Evolutionary conservation across 1,140 invertebrate genomes (phyloP), one percentile per base, ranked within the genome.

Genomic region (Drosophila nasuta): DNA sequence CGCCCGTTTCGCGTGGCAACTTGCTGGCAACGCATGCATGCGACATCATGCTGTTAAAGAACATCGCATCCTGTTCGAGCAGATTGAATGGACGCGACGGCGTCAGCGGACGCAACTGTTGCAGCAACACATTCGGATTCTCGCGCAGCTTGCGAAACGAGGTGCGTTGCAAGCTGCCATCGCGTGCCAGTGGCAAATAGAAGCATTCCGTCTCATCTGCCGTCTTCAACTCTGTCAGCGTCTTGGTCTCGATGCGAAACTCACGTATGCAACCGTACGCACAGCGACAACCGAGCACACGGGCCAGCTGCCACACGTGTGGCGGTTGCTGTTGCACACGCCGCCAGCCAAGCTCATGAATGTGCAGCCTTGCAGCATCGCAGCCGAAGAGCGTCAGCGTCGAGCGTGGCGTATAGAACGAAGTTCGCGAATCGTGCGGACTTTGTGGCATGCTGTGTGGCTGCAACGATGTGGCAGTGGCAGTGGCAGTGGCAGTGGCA

Each of bases 31-130:
- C 3, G 54, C 15, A 17, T 17, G 17, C 45, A 43, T 63, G 62
- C 28, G 49, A 38, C 28, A 78, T 11, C 20, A 86, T 48, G 35
- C 76, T 82, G 30, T 91, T 88, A 15, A 92, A 79, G 45, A 92
- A 92, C 73, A 91, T 81, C 3, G 74, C 67, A 48, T 92, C 90
- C 51, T 89, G 87, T 8, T 92, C 91, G 4, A 92, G 58, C 6
- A 89, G 25, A 70, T 80, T 91, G 38, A 83, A 89, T 0, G 79
- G 56, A 6, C 54, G 41, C 1, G 54, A 10, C 1, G 48, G 64
- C 1, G 48, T 52, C 1, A 78, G 15, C 0, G 82, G 66, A 2
- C 89, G 77, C n/a, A 92, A 15, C 25, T 83, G 76, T 7, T 74
- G 64, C 0, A 92, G 17, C 48, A 92, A 45, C 1, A 81, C 45